Conservation (phyloP, 2,888 invertebrate genomes). For the Lysandra bellargus region DNA sequence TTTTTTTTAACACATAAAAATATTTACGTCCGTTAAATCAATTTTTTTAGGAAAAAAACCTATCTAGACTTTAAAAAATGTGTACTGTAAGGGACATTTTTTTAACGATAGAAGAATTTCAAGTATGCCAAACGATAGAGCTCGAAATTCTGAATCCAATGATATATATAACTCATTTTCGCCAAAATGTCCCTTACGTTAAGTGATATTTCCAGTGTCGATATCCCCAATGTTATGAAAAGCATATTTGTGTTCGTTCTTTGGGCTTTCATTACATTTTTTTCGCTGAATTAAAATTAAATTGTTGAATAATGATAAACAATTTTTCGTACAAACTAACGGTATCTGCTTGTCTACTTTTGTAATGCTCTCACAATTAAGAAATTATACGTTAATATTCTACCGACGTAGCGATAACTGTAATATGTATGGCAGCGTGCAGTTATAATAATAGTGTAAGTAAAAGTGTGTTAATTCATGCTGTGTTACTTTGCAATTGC, state of each 20-base stretch:
- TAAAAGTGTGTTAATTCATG: conserved; percentile 16
- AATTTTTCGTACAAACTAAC: conserved; percentile 37
- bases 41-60: no score
- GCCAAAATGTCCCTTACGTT: no score
- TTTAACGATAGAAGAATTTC: no score
- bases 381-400: conserved; percentile 15
- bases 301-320: conserved; percentile 16
- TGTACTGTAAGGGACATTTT: no score
- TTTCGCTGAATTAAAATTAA: conserved; percentile 26
- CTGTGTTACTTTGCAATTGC: conserved; percentile 6
- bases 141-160: no score
- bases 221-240: conserved; percentile 48
- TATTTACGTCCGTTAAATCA: no score
- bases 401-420: conserved; percentile 9
- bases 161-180: no score
- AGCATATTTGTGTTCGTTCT: conserved; percentile 50
- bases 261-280: conserved; percentile 40
- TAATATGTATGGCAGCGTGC: conserved; percentile 22
- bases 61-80: no score
- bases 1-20: no score
- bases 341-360: background rate
- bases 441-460: conserved; percentile 22
- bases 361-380: conserved; percentile 24
- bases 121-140: no score
- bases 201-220: no score